Percentiles rank a stretch among this genome's conserved stretches.
Conservation (phyloP, 2,888 invertebrate species). For the Drosophila mayaguana region DNA sequence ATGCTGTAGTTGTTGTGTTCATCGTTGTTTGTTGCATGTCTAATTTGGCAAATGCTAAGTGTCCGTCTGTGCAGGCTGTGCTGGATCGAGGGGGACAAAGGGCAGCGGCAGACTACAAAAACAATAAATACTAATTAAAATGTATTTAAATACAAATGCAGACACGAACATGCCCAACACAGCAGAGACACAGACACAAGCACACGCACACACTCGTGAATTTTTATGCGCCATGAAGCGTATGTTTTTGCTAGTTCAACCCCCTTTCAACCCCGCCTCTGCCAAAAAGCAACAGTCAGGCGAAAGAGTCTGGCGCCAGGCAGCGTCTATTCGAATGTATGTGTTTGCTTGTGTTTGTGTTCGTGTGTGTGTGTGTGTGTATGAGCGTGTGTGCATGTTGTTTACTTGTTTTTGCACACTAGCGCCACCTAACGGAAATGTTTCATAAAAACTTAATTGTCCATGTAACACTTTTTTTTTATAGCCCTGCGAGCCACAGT, state of each 20-base stretch:
- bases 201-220: constrained; percentile 22
- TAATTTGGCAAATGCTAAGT: constrained; percentile 77
- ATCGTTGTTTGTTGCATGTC: constrained; percentile 68
- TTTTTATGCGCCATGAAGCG: constrained; percentile 59
- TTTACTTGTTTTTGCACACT: constrained; percentile 61
- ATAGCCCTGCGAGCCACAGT: constrained; percentile 46
- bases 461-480: constrained; percentile 80
- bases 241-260: constrained; percentile 48
- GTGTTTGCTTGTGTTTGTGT: constrained; percentile 5
- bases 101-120: constrained; percentile 51
- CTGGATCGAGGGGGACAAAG: constrained; percentile 5
- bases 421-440: constrained; percentile 81
- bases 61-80: constrained; percentile 13
- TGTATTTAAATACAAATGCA: constrained; percentile 73
- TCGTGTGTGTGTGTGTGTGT: constrained; percentile 22
- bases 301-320: constrained; percentile 54
- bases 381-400: constrained; percentile 50
- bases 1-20: constrained; percentile 31
- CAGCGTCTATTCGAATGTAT: constrained; percentile 5
- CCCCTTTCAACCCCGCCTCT: neutral
- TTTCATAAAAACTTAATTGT: constrained; percentile 83
- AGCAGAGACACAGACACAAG: constrained; percentile 2
- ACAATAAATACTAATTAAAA: constrained; percentile 80
- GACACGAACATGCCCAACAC: constrained; percentile 46
- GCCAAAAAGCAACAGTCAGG: constrained; percentile 19